Base-by-base conservation (phyloP, 2,888 invertebrate genomes). In the Eremobia ochroleuca region DNA sequence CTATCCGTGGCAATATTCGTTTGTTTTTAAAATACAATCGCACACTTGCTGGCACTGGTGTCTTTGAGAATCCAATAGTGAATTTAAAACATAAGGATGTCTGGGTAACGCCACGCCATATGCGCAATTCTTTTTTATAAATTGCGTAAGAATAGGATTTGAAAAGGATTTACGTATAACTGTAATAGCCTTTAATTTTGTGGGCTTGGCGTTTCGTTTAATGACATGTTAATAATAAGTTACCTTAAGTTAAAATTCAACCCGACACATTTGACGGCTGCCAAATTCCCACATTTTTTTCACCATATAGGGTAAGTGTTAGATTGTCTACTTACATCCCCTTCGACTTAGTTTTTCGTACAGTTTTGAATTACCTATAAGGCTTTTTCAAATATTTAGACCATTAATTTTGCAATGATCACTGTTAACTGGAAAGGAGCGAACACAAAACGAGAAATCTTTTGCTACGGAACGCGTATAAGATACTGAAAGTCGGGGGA, bases 91-190 rank as follows among this genome's bases (percentile, higher is more conserved):
- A 2, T 25, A 34, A 5, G 34, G 18, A n/a, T 49, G 28, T 67
- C 62, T 59, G 67, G 59, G 40, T 64, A 84, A 40, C 2, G 4
- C 46, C 31, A 40, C 2, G 4, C 46, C 31, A 55, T 59, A n/a
- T 71, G 43, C 52, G 58, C 46, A 18, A 37, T 28, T 31, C 8
- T 71, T 46, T 67, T 25, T 40, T 34, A 31, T 46, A n/a, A 73
- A 43, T 31, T n/a, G 43, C 52, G 6, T 0, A 15, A 2, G 9
- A 11, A 55, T 65, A 43, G 15, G n/a, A 9, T 28, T 62, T 21
- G 0, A 28, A 67, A 25, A n/a, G n/a, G n/a, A n/a, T n/a, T n/a
- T n/a, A n/a, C n/a, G n/a, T n/a, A n/a, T n/a, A n/a, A n/a, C n/a
- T n/a, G n/a, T n/a, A n/a, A n/a, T n/a, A 67, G 8, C 31, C 13